Percentiles rank a stretch among this genome's conserved stretches.
Conservation (phyloP, 2,797 vertebrate species). For the Etheostoma perlongum region DNA sequence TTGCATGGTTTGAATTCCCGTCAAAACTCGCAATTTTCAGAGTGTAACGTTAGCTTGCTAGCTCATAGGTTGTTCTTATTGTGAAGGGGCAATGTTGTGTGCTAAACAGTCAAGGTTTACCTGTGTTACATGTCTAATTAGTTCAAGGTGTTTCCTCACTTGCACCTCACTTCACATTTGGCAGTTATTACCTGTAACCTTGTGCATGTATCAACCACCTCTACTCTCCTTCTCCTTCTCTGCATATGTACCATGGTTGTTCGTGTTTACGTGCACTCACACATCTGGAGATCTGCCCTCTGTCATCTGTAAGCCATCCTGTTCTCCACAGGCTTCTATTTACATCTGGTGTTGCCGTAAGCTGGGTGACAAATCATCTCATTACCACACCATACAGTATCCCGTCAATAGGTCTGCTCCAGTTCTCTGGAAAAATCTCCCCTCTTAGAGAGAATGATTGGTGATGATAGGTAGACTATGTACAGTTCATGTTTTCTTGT, state of each 20-base stretch:
- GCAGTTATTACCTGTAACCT: slow-evolving; percentile 29
- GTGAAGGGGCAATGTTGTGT: not conserved
- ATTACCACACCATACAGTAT: slow-evolving; percentile 14
- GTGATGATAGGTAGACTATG: not conserved
- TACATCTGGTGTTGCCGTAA: slow-evolving; percentile 29
- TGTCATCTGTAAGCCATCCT: slow-evolving; percentile 51
- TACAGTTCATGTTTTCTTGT: not conserved
- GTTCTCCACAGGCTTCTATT: slow-evolving; percentile 46
- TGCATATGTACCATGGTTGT: slow-evolving; percentile 2
- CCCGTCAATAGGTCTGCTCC: slow-evolving; percentile 11
- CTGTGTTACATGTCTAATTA: not conserved
- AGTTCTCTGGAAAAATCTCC: slow-evolving; percentile 25
- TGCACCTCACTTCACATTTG: slow-evolving; percentile 35
- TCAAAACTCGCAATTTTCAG: too few relatives aligned
- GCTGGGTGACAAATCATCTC: slow-evolving; percentile 51
- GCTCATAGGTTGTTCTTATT: too few relatives aligned
- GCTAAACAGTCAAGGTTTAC: not conserved
- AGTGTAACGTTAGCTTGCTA: too few relatives aligned
- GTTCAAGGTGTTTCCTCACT: slow-evolving; percentile 35
- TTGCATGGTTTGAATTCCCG: too few relatives aligned
- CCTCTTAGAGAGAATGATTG: slow-evolving; percentile 9
- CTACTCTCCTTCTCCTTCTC: not conserved
- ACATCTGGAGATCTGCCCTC: slow-evolving; percentile 45
- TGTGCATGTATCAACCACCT: slow-evolving; percentile 10
- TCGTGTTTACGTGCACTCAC: slow-evolving; percentile 20